These are phyloP conservation scores for Tachystola acroxantha DNA, from an alignment of 2,888 invertebrate species.

Conservation along the genomic window DNA sequence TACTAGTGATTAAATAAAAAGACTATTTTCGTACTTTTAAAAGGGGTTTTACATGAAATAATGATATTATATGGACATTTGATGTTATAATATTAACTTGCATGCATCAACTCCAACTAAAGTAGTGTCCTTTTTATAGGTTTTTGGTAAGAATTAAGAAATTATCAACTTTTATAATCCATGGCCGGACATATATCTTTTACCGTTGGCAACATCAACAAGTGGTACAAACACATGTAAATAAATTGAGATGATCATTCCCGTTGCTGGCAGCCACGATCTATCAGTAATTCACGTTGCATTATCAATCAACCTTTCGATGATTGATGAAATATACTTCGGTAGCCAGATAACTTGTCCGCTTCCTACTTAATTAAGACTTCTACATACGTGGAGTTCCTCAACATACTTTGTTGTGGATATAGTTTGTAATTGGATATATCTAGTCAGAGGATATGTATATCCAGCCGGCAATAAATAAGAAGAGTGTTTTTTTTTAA, in stretches of 20 bases:
- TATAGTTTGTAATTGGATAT: neutral
- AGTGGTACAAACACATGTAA: slow-evolving; percentile 74
- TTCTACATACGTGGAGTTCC: slow-evolving; percentile 40
- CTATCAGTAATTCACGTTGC: slow-evolving; percentile 75
- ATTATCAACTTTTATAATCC: slow-evolving; percentile 9
- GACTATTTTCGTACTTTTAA: too few relatives aligned
- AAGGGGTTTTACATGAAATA: too few relatives aligned
- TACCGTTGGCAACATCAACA: slow-evolving; percentile 69
- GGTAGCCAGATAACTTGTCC: slow-evolving; percentile 74
- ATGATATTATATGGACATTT: too few relatives aligned
- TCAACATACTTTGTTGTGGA: slow-evolving; percentile 1
- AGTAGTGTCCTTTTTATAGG: too few relatives aligned
- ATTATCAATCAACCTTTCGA: slow-evolving; percentile 70
- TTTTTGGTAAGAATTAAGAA: too few relatives aligned
- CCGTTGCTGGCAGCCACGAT: slow-evolving; percentile 58
- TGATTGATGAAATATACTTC: slow-evolving; percentile 75
- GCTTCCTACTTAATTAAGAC: slow-evolving; percentile 71
- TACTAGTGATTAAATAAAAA: too few relatives aligned
- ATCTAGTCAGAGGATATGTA: too few relatives aligned
- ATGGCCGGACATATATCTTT: slow-evolving; percentile 35
- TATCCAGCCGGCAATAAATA: too few relatives aligned
- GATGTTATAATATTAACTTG: too few relatives aligned
- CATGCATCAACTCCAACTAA: too few relatives aligned
- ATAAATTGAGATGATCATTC: slow-evolving; percentile 72
- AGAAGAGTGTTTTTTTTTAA: neutral